Base-by-base conservation (phyloP, 2,797 vertebrate genomes). In the Mormyrops attenuatus region DNA sequence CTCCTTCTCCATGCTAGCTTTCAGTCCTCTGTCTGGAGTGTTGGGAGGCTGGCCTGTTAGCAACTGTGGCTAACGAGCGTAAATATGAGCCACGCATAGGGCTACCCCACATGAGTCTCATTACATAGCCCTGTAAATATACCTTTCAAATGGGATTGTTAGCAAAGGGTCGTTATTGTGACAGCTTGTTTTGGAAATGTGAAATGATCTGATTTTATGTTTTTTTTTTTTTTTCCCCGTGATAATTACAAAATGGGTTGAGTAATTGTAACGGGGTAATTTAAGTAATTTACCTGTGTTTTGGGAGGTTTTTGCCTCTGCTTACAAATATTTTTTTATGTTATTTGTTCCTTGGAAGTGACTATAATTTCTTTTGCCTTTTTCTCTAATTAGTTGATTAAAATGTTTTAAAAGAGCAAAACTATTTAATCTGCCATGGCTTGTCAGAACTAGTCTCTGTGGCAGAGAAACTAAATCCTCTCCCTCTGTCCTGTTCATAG, bases 381-480 rank as follows among this genome's bases (percentile, higher is more conserved):
- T 89, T 92, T 66, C 91, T 50, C 92, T 90, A 91, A 90, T 92
- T 93, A 91, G 77, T 88, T 69, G 92, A 93, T 92, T 94, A 92
- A 91, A 60, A 89, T 89, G 91, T 93, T 93, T 94, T 30, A 26
- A 60, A 30, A 41, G 34, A 3, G 3, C 22, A 73, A 63, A 82
- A 47, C 90, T 94, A 53, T 91, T 89, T 91, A 91, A 91, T 91
- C 90, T 91, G 91, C 90, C 53, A 47, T 82, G 85, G 82, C 22
- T 85, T 49, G 82, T 52, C 82, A 85, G 82, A 85, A 85, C 82
- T 85, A 15, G 82, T 85, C 82, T 89, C 94, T 94, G 92, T 95
- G 92, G 93, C 94, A 90, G 93, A 92, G 92, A 92, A 60, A 93
- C 94, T 94, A 95, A 92, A 94, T 94, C 88, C 94, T 92, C 92